Percentiles rank a stretch among this genome's conserved stretches.
Conservation (phyloP, 2,113 vertebrate genomes). For the Lophotis ruficrista region DNA sequence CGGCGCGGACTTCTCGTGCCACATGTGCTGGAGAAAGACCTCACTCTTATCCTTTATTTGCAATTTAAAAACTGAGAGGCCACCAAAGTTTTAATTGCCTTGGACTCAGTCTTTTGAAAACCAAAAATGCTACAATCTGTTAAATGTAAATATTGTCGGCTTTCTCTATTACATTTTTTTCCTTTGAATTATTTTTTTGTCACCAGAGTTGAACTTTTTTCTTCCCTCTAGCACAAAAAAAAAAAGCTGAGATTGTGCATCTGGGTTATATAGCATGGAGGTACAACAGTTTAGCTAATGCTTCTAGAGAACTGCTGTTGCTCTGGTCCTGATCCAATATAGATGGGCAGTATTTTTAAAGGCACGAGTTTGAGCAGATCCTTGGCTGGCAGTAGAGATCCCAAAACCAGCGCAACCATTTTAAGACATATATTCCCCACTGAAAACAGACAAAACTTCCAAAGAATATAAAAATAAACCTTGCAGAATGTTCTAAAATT, state of each 20-base stretch:
- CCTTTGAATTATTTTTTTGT: not conserved
- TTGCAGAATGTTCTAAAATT: not conserved
- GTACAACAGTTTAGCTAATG: not conserved
- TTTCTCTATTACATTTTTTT: not conserved
- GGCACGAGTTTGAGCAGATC: not conserved
- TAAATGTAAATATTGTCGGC: constrained; percentile 37
- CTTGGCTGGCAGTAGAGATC: not conserved
- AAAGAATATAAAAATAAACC: not conserved
- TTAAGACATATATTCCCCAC: not conserved
- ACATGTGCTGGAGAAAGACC: constrained; percentile 54
- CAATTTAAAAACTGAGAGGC: constrained; percentile 46
- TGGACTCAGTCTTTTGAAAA: constrained; percentile 20
- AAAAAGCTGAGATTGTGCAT: not conserved
- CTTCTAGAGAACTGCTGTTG: not conserved
- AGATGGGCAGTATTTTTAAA: not conserved
- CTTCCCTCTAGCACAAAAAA: not conserved
- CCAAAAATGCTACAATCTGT: constrained; percentile 59
- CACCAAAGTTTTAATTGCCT: constrained; percentile 66
- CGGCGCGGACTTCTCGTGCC: constrained; percentile 15
- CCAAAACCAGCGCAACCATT: not conserved
- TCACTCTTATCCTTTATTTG: constrained; percentile 6
- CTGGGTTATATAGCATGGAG: not conserved
- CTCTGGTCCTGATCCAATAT: not conserved
- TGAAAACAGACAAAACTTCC: not conserved
- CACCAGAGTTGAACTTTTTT: not conserved